Evolutionary conservation across 2,888 invertebrate genomes (phyloP).

Genomic region (Apantesis nais): DNA sequence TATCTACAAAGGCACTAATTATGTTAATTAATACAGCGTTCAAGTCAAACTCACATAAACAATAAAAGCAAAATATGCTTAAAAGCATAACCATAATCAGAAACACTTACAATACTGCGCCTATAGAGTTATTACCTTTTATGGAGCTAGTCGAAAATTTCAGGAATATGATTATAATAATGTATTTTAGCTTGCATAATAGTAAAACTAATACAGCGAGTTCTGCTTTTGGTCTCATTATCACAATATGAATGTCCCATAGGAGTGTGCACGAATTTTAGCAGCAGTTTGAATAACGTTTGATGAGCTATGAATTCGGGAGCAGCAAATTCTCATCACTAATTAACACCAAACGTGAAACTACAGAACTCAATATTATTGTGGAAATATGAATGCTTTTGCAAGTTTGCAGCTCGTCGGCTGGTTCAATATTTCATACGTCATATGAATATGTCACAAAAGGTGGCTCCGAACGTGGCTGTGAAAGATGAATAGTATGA

Average conservation of each 20-base stretch:
- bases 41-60: no score
- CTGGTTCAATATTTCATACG: slow-evolving; percentile 50
- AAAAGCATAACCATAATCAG: no score
- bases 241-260: neutral
- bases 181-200: neutral
- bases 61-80: no score
- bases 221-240: neutral
- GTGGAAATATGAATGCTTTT: slow-evolving; percentile 38
- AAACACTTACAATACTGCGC: no score
- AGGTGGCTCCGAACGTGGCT: slow-evolving; percentile 44
- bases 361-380: slow-evolving; percentile 49
- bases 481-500: slow-evolving; percentile 49
- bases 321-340: slow-evolving; percentile 45
- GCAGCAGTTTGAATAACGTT: slow-evolving; percentile 32
- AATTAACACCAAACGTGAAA: slow-evolving; percentile 52
- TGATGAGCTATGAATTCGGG: slow-evolving; percentile 51
- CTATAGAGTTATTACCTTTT: neutral
- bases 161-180: neutral
- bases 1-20: no score
- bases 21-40: neutral
- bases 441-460: slow-evolving; percentile 50
- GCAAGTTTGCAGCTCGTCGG: slow-evolving; percentile 38
- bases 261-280: slow-evolving; percentile 18
- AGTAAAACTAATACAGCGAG: neutral
- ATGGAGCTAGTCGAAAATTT: neutral